These are phyloP conservation scores for Manis pentadactyla DNA, from an alignment of 2,797 vertebrate genomes.

Conservation along the genomic window DNA sequence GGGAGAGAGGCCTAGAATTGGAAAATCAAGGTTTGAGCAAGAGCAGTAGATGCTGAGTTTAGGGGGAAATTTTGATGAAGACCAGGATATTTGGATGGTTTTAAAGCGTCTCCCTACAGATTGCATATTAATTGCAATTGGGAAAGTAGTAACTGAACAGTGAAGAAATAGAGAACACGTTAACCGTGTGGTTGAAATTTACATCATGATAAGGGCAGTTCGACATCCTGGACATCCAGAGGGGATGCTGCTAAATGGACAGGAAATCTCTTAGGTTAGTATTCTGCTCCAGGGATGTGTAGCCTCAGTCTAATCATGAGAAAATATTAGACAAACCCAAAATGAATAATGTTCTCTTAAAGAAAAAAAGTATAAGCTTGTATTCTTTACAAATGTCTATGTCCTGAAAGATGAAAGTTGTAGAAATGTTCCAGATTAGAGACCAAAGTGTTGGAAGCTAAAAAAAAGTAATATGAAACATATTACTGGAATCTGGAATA, in stretches of 20 bases:
- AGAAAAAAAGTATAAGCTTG: not conserved
- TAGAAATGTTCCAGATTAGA: not conserved
- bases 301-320: not conserved
- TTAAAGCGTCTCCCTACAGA: not conserved
- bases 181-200: not conserved
- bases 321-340: not conserved
- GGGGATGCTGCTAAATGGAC: not conserved
- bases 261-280: not conserved
- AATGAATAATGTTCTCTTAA: conserved; percentile 12
- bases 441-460: not conserved
- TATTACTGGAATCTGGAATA: not conserved
- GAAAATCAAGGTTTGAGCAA: not conserved
- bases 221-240: not conserved
- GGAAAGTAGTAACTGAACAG: not conserved
- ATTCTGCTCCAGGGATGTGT: not conserved
- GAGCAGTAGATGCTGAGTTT: not conserved
- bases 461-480: not conserved
- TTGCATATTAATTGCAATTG: not conserved
- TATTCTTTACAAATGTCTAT: not conserved
- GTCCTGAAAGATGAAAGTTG: not conserved
- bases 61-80: not conserved
- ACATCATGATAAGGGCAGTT: not conserved
- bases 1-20: not conserved
- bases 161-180: not conserved
- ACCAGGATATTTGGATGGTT: not conserved